Percentiles rank a stretch among this genome's conserved stretches.
Conservation (phyloP, 2,113 vertebrate species). For the Microcebus murinus region DNA sequence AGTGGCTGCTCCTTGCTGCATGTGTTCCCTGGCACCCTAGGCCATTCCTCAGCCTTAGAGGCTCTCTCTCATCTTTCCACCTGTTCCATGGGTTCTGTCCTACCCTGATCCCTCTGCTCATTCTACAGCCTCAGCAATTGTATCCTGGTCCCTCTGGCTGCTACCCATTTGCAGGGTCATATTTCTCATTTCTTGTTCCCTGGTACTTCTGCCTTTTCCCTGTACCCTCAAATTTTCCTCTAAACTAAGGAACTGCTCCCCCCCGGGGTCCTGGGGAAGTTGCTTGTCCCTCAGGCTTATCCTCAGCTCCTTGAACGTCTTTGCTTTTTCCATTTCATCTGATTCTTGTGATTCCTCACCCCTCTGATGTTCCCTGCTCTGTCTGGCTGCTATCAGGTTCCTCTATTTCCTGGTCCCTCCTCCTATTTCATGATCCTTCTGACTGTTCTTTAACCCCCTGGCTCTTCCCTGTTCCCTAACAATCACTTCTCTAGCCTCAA, state of each 20-base stretch:
- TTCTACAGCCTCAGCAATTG: not conserved
- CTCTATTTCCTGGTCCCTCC: not conserved
- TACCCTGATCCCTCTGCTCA: not conserved
- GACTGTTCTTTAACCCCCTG: not conserved
- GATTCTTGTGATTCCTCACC: not conserved
- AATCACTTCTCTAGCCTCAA: not conserved
- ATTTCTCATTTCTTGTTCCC: not conserved
- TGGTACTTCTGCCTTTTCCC: not conserved
- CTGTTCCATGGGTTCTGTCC: not conserved
- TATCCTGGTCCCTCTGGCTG: not conserved
- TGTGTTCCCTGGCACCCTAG: not conserved
- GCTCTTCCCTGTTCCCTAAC: not conserved
- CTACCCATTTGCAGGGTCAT: not conserved
- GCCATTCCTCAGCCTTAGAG: not conserved
- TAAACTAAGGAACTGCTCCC: not conserved
- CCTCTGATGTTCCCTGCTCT: not conserved
- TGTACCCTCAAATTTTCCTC: not conserved
- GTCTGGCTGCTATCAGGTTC: not conserved
- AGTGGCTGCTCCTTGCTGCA: not conserved
- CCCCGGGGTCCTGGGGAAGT: not conserved
- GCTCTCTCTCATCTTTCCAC: not conserved
- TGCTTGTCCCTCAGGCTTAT: not conserved
- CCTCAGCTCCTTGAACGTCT: not conserved
- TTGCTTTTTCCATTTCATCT: not conserved
- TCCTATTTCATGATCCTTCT: not conserved